A percentile compares a stretch with the other conserved stretches of the same genome.
phyloP scores from a whole-genome alignment of 2,113 vertebrate species.

The Argyrosomus japonicus region DNA sequence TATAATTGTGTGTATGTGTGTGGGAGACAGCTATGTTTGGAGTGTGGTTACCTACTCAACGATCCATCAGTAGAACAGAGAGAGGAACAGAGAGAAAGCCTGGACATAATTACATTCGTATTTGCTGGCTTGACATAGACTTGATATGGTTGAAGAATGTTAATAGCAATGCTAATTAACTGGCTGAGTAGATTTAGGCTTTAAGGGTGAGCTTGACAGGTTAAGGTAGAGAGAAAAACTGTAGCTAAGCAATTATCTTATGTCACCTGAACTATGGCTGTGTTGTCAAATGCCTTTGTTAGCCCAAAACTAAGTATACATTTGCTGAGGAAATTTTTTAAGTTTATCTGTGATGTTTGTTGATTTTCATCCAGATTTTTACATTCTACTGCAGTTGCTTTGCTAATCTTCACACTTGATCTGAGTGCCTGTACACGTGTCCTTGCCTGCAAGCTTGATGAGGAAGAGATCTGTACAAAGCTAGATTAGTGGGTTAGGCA shows the following conservation, averaged over 20 bases:
- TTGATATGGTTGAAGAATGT: slow-evolving; percentile 59
- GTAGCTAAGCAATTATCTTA: slow-evolving; percentile 8
- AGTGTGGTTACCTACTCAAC: slow-evolving; percentile 34
- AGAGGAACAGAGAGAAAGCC: slow-evolving; percentile 12
- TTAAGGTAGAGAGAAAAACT: slow-evolving; percentile 6
- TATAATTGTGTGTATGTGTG: slow-evolving; percentile 22
- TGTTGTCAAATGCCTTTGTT: background rate
- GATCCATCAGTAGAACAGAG: slow-evolving; percentile 34
- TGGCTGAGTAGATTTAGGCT: slow-evolving; percentile 32
- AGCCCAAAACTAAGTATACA: background rate
- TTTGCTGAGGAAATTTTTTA: background rate
- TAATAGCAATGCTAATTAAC: slow-evolving; percentile 63
- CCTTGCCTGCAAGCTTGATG: no score
- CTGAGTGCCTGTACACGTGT: background rate
- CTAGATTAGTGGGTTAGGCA: background rate
- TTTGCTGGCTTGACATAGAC: slow-evolving; percentile 57
- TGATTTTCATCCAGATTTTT: background rate
- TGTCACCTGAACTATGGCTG: slow-evolving; percentile 3
- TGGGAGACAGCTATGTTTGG: slow-evolving; percentile 22
- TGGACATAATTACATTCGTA: slow-evolving; percentile 50
- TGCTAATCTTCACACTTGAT: background rate
- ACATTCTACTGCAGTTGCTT: no score
- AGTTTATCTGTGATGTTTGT: background rate
- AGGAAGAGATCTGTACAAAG: background rate
- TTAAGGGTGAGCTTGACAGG: slow-evolving; percentile 39